Percentiles rank a stretch among this genome's conserved stretches.
phyloP scores from a whole-genome alignment of 2,113 vertebrate genomes.

The Choloepus hoffmanni region DNA sequence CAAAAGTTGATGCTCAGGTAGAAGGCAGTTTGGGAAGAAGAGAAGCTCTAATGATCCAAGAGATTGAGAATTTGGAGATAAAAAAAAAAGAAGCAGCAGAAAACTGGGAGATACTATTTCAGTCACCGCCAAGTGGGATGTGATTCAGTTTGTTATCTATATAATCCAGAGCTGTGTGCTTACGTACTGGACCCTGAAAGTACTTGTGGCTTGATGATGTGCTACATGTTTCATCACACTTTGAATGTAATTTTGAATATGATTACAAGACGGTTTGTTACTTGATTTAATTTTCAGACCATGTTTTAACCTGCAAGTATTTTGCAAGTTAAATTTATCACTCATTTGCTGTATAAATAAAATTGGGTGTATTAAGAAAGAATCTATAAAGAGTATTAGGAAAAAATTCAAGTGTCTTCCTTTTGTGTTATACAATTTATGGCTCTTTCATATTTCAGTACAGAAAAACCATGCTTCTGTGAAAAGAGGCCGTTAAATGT shows the following conservation, averaged over 20 bases:
- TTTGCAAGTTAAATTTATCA: constrained; percentile 18
- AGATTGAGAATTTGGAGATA: constrained; percentile 51
- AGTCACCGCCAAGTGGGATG: neutral
- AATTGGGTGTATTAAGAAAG: neutral
- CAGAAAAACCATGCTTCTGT: neutral
- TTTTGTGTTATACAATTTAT: constrained; percentile 14
- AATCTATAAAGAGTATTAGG: neutral
- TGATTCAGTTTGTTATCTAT: constrained; percentile 9
- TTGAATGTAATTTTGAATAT: neutral
- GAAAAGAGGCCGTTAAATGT: constrained; percentile 13
- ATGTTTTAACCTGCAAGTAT: neutral
- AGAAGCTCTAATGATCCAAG: neutral
- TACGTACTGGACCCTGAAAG: neutral
- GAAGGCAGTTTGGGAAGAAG: neutral
- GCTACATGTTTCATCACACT: neutral
- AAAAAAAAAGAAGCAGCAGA: constrained; percentile 27
- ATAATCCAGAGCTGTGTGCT: neutral
- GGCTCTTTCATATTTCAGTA: neutral
- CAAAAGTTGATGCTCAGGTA: constrained; percentile 12
- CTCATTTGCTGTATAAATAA: neutral
- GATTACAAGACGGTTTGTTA: neutral
- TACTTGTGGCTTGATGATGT: neutral
- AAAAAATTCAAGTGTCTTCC: neutral
- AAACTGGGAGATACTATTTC: constrained; percentile 30
- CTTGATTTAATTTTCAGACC: constrained; percentile 25